Evolutionary conservation across 2,797 vertebrate species (phyloP).

Genomic region (Alfaro cultratus): DNA sequence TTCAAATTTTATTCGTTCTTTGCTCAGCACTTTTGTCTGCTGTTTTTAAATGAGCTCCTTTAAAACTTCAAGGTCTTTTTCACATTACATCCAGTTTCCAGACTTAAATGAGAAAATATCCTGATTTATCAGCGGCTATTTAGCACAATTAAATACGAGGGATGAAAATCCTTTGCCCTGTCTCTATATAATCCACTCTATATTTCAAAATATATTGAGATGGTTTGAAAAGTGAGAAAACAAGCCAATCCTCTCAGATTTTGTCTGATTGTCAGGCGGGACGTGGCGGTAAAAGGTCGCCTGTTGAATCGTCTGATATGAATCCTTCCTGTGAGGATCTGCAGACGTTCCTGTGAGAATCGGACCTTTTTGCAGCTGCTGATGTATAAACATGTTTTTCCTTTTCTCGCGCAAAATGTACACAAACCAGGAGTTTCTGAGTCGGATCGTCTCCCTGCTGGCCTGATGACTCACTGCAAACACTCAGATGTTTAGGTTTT

Average conservation of each 20-base stretch:
- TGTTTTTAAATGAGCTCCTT: no score
- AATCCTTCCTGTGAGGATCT: background rate
- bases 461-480: background rate
- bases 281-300: background rate
- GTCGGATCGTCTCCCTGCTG: background rate
- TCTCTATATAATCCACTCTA: no score
- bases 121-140: no score
- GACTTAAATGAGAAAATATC: no score
- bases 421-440: background rate
- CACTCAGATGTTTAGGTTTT: background rate
- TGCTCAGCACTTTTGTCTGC: no score
- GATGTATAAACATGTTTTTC: constrained; percentile 3
- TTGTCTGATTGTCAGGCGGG: background rate
- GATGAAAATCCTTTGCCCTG: no score
- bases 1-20: background rate
- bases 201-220: background rate
- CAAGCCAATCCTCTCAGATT: background rate
- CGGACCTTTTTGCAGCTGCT: background rate
- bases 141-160: no score
- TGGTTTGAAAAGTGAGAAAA: background rate
- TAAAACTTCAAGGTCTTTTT: no score
- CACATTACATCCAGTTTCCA: no score
- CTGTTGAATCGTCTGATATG: background rate
- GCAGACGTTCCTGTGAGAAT: background rate
- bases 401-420: background rate